These are phyloP conservation scores for Eubucco bourcierii DNA, from an alignment of 2,113 vertebrate species.

Conservation along the genomic window DNA sequence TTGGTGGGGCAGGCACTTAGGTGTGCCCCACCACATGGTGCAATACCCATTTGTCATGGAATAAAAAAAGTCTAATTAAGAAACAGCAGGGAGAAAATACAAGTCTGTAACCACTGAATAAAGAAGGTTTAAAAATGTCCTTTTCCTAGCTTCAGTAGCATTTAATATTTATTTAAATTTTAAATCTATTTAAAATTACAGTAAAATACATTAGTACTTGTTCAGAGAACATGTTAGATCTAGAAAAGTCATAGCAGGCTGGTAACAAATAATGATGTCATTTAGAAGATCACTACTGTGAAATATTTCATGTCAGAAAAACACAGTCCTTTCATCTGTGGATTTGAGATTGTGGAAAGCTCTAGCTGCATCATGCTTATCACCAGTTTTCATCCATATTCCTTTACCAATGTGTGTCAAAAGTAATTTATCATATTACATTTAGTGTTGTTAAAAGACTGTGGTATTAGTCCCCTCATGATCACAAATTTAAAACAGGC, in stretches of 20 bases:
- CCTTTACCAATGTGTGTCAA: not conserved
- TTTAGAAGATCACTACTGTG: constrained; percentile 6
- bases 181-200: constrained; percentile 30
- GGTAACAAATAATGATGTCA: not conserved
- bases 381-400: not conserved
- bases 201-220: constrained; percentile 13
- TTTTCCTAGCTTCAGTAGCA: constrained; percentile 32
- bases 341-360: not conserved
- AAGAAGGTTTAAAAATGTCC: not conserved
- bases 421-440: not conserved
- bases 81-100: constrained; percentile 29
- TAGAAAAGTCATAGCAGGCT: not conserved
- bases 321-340: not conserved
- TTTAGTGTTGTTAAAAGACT: not conserved
- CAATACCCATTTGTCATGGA: constrained; percentile 32
- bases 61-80: constrained; percentile 49
- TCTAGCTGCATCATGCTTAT: not conserved
- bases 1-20: too few relatives aligned
- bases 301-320: constrained; percentile 36
- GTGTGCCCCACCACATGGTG: too few relatives aligned
- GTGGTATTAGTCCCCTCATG: not conserved
- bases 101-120: not conserved
- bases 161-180: too few relatives aligned
- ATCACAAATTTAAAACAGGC: not conserved
- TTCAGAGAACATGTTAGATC: not conserved